These are phyloP conservation scores for Alligator mississippiensis DNA, from an alignment of 2,113 vertebrate genomes.

Conservation along the genomic window DNA sequence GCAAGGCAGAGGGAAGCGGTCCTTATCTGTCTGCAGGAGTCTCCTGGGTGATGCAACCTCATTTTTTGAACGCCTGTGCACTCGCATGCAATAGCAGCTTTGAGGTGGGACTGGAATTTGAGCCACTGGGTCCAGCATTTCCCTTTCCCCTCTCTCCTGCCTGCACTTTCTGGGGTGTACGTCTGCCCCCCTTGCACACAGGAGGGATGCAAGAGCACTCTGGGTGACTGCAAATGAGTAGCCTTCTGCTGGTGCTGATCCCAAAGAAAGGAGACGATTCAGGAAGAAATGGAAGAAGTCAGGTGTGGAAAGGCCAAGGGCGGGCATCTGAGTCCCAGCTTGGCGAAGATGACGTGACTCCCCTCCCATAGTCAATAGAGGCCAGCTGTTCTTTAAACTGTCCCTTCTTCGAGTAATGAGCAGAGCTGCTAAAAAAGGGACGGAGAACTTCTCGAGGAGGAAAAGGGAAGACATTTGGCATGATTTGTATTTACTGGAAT, in stretches of 20 bases:
- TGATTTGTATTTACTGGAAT: neutral
- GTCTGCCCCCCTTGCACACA: neutral
- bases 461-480: neutral
- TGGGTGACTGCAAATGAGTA: neutral
- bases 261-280: neutral
- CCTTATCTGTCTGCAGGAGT: neutral
- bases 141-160: neutral
- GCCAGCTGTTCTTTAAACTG: neutral
- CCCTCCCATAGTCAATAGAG: neutral
- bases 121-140: neutral
- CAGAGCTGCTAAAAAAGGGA: neutral
- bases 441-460: rapidly evolving
- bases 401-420: rapidly evolving
- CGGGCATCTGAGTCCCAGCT: neutral
- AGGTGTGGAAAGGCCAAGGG: neutral
- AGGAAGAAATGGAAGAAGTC: neutral
- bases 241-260: neutral
- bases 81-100: neutral
- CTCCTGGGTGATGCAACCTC: neutral
- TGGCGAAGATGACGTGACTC: neutral
- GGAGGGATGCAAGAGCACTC: neutral
- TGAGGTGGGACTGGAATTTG: neutral
- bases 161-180: neutral
- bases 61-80: neutral
- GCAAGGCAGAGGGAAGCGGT: neutral